Evolutionary conservation across 1,140 invertebrate species (phyloP).

Genomic region (Pseudomyrmex dendroicus): DNA sequence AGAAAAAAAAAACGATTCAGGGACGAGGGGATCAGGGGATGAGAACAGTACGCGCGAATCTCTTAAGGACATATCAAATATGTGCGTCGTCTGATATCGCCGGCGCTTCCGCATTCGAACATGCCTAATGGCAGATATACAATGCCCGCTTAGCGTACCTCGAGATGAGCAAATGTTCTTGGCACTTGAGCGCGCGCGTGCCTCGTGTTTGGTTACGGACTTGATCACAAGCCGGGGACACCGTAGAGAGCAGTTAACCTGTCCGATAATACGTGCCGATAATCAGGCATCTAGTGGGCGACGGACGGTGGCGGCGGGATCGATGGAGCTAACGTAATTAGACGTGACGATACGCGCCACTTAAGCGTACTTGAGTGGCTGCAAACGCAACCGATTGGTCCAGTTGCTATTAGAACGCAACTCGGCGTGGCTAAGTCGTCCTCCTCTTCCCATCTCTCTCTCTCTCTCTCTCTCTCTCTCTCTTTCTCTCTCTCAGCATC

Average conservation of each 20-base stretch:
- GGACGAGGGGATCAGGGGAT: no score
- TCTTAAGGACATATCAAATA: no score
- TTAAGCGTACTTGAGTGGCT: slow-evolving; percentile 75
- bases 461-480: not conserved
- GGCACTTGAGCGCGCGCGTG: slow-evolving; percentile 56
- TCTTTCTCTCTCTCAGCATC: not conserved
- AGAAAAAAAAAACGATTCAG: no score
- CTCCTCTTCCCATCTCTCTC: slow-evolving; percentile 5
- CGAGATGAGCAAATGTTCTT: slow-evolving; percentile 59
- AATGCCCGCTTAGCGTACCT: slow-evolving; percentile 37
- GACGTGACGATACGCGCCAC: slow-evolving; percentile 73
- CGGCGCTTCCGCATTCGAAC: slow-evolving; percentile 18
- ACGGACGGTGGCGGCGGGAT: slow-evolving; percentile 59
- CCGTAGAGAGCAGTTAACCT: slow-evolving; percentile 69
- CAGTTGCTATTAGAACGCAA: slow-evolving; percentile 67
- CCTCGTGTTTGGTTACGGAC: slow-evolving; percentile 60
- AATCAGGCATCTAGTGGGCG: slow-evolving; percentile 74
- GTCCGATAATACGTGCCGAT: slow-evolving; percentile 72
- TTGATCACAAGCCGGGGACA: slow-evolving; percentile 57
- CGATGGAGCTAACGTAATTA: slow-evolving; percentile 76
- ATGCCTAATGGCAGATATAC: slow-evolving; percentile 1
- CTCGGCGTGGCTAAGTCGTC: slow-evolving; percentile 22
- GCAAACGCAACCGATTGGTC: slow-evolving; percentile 75
- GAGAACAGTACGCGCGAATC: no score
- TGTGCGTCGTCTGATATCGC: not conserved